Evolutionary conservation across 2,113 vertebrate species (phyloP), one percentile per base, ranked within the genome.

Genomic region (Coregonus clupeaformis): DNA sequence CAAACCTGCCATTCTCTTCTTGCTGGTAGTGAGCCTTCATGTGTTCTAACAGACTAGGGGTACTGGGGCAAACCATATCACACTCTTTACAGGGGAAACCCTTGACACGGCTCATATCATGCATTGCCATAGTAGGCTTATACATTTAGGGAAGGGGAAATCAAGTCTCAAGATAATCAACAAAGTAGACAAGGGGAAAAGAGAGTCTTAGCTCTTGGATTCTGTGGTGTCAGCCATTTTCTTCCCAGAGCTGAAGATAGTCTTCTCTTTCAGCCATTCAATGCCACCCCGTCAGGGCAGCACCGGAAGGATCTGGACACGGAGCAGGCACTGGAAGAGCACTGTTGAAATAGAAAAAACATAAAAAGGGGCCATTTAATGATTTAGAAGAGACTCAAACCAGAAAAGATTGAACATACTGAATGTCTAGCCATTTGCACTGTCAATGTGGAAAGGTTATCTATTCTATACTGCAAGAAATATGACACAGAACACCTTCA

Each of bases 41-140:
- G 72, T 92, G 90, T 69, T 94, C 93, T 89, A 93, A 86, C 63
- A 93, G 91, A 82, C 91, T 92, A 85, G 92, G 90, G 86, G 91
- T 92, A 86, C 91, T 92, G 78, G 91, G 92, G 64, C 91, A 92
- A 80, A 92, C 92, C 89, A 89, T 90, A 90, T 92, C 92, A 91
- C 92, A 93, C 84, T 92, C 90, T 92, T 94, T 94, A 90, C 92
- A 93, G 88, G 91, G 90, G 87, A 90, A 90, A 87, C 91, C 92
- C 89, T 93, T 93, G 83, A 90, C 88, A 76, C 92, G 89, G 83
- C 90, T 92, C 90, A 92, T 92, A 90, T 93, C 91, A 92, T 92
- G 92, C 91, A 93, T 91, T 90, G 90, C 91, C 91, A 93, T 93
- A 90, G 89, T 91, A 90, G 89, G 85, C 85, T 84, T 82, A 77